Evolutionary conservation across 2,113 vertebrate genomes (phyloP).

Genomic region (Pongo abelii): DNA sequence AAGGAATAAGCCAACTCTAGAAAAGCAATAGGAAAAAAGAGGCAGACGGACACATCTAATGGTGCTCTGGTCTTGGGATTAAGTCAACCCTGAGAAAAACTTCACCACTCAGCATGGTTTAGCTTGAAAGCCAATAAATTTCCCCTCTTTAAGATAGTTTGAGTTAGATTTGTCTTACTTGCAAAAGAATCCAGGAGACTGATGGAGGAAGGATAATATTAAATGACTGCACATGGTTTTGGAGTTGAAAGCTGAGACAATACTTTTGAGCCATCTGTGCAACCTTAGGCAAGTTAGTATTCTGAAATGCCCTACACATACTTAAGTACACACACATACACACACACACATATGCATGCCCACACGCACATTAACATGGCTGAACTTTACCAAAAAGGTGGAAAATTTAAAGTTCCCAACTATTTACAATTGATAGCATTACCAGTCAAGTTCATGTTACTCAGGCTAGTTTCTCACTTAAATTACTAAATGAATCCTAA

Average conservation of each 20-base stretch:
- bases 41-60: background rate
- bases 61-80: background rate
- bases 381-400: background rate
- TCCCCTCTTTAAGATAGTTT: background rate
- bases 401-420: background rate
- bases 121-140: background rate
- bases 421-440: background rate
- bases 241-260: background rate
- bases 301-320: background rate
- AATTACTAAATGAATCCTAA: constrained; percentile 3
- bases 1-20: background rate
- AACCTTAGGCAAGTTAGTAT: background rate
- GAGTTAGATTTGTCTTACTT: background rate
- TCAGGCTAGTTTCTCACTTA: constrained; percentile 23
- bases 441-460: background rate
- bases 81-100: background rate
- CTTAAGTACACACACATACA: background rate
- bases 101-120: background rate
- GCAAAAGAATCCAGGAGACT: background rate
- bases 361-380: background rate
- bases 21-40: background rate
- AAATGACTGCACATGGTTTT: background rate
- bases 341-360: background rate
- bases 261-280: background rate
- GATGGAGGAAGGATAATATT: background rate